Base-by-base conservation (phyloP, 2,113 vertebrate genomes). In the Notarius quadriscutis region DNA sequence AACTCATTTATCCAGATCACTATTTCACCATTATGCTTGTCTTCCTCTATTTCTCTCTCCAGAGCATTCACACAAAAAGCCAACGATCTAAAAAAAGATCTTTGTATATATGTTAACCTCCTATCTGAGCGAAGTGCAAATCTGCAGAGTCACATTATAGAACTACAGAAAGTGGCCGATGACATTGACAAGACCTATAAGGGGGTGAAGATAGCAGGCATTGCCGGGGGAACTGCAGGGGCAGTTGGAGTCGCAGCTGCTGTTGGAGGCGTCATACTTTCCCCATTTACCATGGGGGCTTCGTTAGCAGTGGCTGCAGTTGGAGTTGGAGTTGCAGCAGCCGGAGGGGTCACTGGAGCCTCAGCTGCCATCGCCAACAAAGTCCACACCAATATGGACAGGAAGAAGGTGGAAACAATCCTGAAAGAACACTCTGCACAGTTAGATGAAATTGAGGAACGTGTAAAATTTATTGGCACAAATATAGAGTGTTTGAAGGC, bases 351-450 rank as follows among this genome's bases (percentile, higher is more conserved):
- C 87, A 92, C 96, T 30, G 94, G 94, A 5, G 94, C 94, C 0
- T 92, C 94, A 0, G 95, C 96, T 34, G 95, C 94, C 6, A 95
- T 96, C 86, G 94, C 95, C 0, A 95, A 96, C 53, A 91, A 93
- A 0, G 93, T 96, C 30, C 93, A 94, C 87, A 94, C 91, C 85
- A 95, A 74, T 79, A 93, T 92, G 91, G 95, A 95, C 89, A 90
- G 95, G 0, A 95, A 94, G 90, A 95, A 93, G 87, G 91, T 96
- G 91, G 94, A 95, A 87, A 94, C 93, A 92, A 95, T 95, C 90
- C 94, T 96, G 86, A 90, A 94, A 85, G 89, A 72, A 22, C 94
- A 95, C 89, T 92, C 94, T 87, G 90, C 92, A 5, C 90, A 93
- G 84, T 94, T 95, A 48, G 88, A 91, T 20, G 92, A 93, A 86